Percentiles rank a stretch among this genome's conserved stretches.
These are phyloP conservation scores for Ridgeia piscesae DNA, from an alignment of 1,140 invertebrate genomes.

Conservation along the genomic window DNA sequence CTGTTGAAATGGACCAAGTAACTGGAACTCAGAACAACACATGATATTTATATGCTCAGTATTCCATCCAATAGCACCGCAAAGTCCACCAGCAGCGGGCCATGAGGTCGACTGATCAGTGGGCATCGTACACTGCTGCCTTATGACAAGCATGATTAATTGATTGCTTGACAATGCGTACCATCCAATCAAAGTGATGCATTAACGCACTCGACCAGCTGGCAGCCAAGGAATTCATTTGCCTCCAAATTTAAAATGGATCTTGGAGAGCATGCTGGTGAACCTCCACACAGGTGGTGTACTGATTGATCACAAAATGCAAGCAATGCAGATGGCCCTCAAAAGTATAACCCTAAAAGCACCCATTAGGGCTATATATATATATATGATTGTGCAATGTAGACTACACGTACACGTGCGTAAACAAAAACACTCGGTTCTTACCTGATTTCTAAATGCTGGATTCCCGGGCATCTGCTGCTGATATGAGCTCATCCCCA, in stretches of 20 bases:
- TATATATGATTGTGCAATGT: not conserved
- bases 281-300: not conserved
- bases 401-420: not conserved
- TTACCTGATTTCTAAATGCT: constrained; percentile 13
- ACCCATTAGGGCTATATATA: not conserved
- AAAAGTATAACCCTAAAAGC: not conserved
- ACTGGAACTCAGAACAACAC: not conserved
- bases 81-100: not conserved
- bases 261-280: not conserved
- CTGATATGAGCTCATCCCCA: constrained; percentile 41
- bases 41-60: not conserved
- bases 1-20: not conserved
- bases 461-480: constrained; percentile 38
- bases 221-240: constrained; percentile 41
- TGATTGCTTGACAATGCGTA: constrained; percentile 43
- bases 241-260: constrained; percentile 56
- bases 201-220: constrained; percentile 38
- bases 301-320: not conserved
- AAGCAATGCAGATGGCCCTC: not conserved
- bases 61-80: not conserved
- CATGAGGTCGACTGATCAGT: not conserved
- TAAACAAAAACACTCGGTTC: not conserved
- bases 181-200: constrained; percentile 47
- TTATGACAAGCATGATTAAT: constrained; percentile 44
- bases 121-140: not conserved